Percentiles rank a stretch among this genome's conserved stretches.
Evolutionary conservation across 2,797 vertebrate genomes (phyloP).

Genomic region (Gymnocypris eckloni): DNA sequence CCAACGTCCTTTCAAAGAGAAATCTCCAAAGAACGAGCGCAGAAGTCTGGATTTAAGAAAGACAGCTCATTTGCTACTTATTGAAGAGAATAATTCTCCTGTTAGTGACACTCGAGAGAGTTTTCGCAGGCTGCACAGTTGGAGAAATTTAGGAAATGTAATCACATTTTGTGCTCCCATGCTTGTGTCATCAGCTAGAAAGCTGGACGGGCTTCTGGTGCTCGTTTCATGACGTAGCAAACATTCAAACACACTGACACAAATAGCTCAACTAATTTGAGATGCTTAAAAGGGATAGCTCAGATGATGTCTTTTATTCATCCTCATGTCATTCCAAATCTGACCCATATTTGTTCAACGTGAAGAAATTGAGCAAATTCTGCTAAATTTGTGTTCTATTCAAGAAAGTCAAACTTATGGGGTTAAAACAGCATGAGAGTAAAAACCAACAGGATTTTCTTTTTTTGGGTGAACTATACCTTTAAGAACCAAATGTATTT

Average conservation of each 20-base stretch:
- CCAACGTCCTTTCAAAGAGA: conserved; percentile 19
- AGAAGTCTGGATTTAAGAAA: conserved; percentile 31
- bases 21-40: conserved; percentile 25
- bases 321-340: not conserved
- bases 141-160: conserved; percentile 37
- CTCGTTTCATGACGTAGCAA: conserved; percentile 18
- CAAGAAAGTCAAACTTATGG: not conserved
- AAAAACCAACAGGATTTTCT: not conserved
- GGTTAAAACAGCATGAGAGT: not conserved
- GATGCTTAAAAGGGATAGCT: not conserved
- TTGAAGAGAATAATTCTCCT: conserved; percentile 45
- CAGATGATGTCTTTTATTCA: not conserved
- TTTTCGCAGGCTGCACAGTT: conserved; percentile 27
- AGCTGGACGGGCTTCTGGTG: conserved; percentile 18
- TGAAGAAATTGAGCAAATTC: not conserved
- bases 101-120: conserved; percentile 36
- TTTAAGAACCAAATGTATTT: conserved; percentile 3
- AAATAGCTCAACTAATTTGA: conserved; percentile 20
- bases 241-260: conserved; percentile 5
- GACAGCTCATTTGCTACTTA: conserved; percentile 48
- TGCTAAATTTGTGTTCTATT: not conserved
- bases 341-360: not conserved
- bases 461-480: not conserved
- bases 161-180: conserved; percentile 38
- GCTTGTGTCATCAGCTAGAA: conserved; percentile 4